Evolutionary conservation across 2,888 invertebrate species (phyloP).

Genomic region (Hedya salicella): DNA sequence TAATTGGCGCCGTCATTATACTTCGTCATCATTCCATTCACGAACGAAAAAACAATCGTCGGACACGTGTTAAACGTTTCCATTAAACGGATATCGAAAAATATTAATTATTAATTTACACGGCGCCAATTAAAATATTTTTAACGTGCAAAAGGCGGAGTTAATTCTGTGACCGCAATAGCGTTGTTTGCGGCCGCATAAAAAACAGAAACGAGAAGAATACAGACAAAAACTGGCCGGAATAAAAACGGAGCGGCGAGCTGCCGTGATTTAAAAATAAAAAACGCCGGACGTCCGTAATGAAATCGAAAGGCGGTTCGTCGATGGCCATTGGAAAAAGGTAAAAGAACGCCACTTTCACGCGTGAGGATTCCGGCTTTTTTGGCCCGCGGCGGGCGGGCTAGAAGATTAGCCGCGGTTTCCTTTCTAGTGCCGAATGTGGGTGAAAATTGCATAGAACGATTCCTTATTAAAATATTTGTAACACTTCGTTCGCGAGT

Average conservation of each 20-base stretch:
- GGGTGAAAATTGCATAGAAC: not conserved
- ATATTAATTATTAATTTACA: conserved; percentile 85
- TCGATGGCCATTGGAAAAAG: conserved; percentile 83
- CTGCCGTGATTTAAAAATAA: conserved; percentile 84
- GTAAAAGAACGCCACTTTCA: conserved; percentile 83
- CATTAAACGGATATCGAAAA: conserved; percentile 80
- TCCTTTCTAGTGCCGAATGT: conserved; percentile 9
- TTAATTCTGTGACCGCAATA: conserved; percentile 81
- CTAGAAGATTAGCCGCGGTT: conserved; percentile 21
- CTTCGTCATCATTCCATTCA: conserved; percentile 85
- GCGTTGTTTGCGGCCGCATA: conserved; percentile 83
- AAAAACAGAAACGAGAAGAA: conserved; percentile 79
- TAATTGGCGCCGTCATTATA: conserved; percentile 83
- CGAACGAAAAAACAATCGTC: conserved; percentile 80
- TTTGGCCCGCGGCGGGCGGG: conserved; percentile 49
- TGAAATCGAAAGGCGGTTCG: conserved; percentile 85
- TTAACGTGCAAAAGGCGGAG: conserved; percentile 82
- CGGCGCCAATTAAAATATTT: conserved; percentile 81
- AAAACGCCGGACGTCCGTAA: conserved; percentile 82
- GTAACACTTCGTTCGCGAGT: too few species aligned
- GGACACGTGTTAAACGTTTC: conserved; percentile 80
- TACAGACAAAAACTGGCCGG: conserved; percentile 70
- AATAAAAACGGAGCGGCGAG: conserved; percentile 73
- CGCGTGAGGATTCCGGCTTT: conserved; percentile 82
- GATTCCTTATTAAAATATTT: too few species aligned